Evolutionary conservation across 35 echinoderm and acorn worm species (phyloP), one percentile per base, ranked within the genome.

Genomic region (Lytechinus variegatus): DNA sequence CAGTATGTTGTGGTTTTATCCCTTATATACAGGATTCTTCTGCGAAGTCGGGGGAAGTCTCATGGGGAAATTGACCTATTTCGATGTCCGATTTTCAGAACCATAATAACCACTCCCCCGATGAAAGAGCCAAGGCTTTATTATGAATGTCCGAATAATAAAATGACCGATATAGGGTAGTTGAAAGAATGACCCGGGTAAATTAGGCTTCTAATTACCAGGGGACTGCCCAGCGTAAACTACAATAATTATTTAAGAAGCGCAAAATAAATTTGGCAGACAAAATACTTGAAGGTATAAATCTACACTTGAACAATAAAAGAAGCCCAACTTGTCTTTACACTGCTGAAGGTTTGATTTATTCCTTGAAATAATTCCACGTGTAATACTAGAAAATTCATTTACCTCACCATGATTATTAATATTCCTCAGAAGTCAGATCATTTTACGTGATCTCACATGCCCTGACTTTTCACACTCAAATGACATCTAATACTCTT

Each of bases 61-160:
- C 52, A 10, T 14, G 88, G 88, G 88, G 24, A 52, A 90, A 90
- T 90, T 90, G 88, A 54, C 88, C 88, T 54, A 90, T 52, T 90
- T 90, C 52, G 13, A 90, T 54, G 88, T 90, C 88, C 88, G 88
- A 90, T 52, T 90, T 90, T 90, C 27, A 27, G 88, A 90, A 21
- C 88, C 28, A 6, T 54, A 54, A 90, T 90, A 54, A 90, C 88
- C 88, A 54, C 88, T 90, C 88, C 88, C 88, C 52, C n/a, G 88
- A 52, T 90, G 88, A 90, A 44, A 90, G 88, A 90, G 66, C 19
- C 66, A n/a, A 79, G 66, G 66, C 21, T 79, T 79, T 16, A 79
- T 79, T 79, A 79, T 79, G 66, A 79, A 79, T 79, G 66, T 79
- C 66, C 66, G 19, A 79, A 79, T 19, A 79, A 79, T 79, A 24